Evolutionary conservation across 2,888 invertebrate species (phyloP).

Genomic region (Carcina quercana): DNA sequence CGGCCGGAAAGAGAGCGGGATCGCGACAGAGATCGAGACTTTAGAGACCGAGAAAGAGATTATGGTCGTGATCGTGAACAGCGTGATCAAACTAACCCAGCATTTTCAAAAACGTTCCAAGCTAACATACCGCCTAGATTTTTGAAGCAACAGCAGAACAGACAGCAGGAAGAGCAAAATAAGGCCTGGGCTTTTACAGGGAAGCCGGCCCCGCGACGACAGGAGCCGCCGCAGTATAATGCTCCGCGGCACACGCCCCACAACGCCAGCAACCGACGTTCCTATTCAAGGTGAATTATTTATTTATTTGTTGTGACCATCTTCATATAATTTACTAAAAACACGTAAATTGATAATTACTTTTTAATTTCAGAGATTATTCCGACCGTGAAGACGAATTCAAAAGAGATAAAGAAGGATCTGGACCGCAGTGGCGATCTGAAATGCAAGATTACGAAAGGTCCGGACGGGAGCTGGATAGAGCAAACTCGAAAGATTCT

Average conservation of each 20-base stretch:
- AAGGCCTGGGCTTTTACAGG: slow-evolving; percentile 61
- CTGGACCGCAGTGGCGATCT: slow-evolving; percentile 63
- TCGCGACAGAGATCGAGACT: slow-evolving; percentile 39
- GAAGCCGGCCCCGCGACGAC: slow-evolving; percentile 52
- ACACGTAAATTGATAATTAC: not conserved
- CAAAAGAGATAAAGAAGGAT: slow-evolving; percentile 57
- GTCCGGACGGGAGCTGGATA: slow-evolving; percentile 53
- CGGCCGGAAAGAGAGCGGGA: slow-evolving; percentile 21
- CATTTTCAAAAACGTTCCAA: slow-evolving; percentile 85
- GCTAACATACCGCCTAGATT: slow-evolving; percentile 90
- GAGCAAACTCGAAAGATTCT: slow-evolving; percentile 65
- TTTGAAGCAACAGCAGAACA: slow-evolving; percentile 82
- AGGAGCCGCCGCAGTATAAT: slow-evolving; percentile 53
- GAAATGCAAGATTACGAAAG: slow-evolving; percentile 69
- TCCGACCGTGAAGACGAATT: slow-evolving; percentile 66
- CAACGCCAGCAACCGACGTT: slow-evolving; percentile 58
- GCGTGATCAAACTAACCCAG: slow-evolving; percentile 71
- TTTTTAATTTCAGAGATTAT: slow-evolving; percentile 50
- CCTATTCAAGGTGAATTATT: slow-evolving; percentile 52
- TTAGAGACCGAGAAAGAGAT: slow-evolving; percentile 33
- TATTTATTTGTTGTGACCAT: not conserved
- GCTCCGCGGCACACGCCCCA: slow-evolving; percentile 54
- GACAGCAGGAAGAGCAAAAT: slow-evolving; percentile 59
- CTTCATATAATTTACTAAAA: not conserved
- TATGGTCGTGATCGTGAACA: slow-evolving; percentile 47